phyloP scores from a whole-genome alignment of 1,140 invertebrate species.

The Luehdorfia chinensis region DNA sequence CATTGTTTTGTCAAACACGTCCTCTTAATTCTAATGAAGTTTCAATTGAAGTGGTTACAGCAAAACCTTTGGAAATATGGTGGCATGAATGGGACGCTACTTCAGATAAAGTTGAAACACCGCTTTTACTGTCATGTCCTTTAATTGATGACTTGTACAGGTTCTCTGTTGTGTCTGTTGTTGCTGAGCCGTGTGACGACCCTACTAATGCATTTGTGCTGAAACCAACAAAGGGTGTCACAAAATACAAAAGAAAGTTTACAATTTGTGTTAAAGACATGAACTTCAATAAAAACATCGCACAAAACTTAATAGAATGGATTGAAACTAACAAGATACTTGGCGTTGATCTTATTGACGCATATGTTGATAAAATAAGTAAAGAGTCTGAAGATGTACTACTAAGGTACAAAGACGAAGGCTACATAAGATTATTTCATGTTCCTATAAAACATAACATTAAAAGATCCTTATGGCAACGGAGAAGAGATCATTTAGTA shows the following conservation, averaged over 20 bases:
- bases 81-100: slow-evolving; percentile 67
- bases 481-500: slow-evolving; percentile 83
- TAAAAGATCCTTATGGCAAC: slow-evolving; percentile 80
- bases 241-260: slow-evolving; percentile 68
- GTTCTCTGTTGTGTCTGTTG: slow-evolving; percentile 55
- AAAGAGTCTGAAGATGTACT: slow-evolving; percentile 76
- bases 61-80: slow-evolving; percentile 69
- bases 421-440: slow-evolving; percentile 76
- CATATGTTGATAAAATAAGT: slow-evolving; percentile 81
- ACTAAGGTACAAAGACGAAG: slow-evolving; percentile 76
- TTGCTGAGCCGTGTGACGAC: slow-evolving; percentile 64
- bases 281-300: slow-evolving; percentile 81
- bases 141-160: slow-evolving; percentile 45
- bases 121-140: slow-evolving; percentile 66
- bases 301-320: slow-evolving; percentile 81
- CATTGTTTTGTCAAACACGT: slow-evolving; percentile 68
- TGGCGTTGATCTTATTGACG: slow-evolving; percentile 80
- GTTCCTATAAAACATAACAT: slow-evolving; percentile 74
- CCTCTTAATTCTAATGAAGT: slow-evolving; percentile 36
- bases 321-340: slow-evolving; percentile 82
- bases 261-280: slow-evolving; percentile 86
- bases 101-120: slow-evolving; percentile 49
- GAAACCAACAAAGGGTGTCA: slow-evolving; percentile 24
- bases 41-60: slow-evolving; percentile 64
- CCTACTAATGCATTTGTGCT: slow-evolving; percentile 56